Percentiles rank a stretch among this genome's conserved stretches.
Conservation (phyloP, 2,113 vertebrate genomes). For the Origma solitaria region DNA sequence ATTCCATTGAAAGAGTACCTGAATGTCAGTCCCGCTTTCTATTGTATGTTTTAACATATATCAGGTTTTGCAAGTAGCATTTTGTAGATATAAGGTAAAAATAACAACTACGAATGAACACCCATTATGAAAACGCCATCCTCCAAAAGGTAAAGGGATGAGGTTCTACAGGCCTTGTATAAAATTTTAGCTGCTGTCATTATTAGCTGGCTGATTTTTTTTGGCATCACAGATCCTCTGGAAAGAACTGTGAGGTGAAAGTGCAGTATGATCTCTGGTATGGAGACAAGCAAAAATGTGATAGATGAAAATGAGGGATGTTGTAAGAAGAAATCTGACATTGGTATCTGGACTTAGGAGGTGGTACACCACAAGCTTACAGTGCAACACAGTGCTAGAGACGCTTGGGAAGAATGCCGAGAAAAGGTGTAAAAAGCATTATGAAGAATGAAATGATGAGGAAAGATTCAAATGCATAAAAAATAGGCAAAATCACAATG, state of each 20-base stretch:
- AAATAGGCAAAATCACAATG: not conserved
- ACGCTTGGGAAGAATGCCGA: not conserved
- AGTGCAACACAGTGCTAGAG: not conserved
- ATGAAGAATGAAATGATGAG: not conserved
- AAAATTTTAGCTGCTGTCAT: not conserved
- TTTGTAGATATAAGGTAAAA: not conserved
- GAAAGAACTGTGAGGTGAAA: not conserved
- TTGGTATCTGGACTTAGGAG: not conserved
- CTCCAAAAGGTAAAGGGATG: not conserved
- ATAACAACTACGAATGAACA: not conserved
- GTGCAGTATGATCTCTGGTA: not conserved
- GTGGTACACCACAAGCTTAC: not conserved
- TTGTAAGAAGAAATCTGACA: not conserved
- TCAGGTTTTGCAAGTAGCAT: not conserved
- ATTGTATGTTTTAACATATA: not conserved
- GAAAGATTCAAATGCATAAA: not conserved
- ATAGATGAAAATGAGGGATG: not conserved
- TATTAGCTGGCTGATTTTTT: not conserved
- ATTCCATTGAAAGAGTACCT: not conserved
- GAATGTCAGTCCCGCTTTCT: not conserved
- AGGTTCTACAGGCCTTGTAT: not conserved
- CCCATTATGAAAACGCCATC: not conserved
- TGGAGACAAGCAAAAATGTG: not conserved
- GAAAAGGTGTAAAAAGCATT: not conserved
- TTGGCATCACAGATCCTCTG: not conserved